Conservation (phyloP, 2,888 invertebrate species). For the Athetis lepigone region DNA sequence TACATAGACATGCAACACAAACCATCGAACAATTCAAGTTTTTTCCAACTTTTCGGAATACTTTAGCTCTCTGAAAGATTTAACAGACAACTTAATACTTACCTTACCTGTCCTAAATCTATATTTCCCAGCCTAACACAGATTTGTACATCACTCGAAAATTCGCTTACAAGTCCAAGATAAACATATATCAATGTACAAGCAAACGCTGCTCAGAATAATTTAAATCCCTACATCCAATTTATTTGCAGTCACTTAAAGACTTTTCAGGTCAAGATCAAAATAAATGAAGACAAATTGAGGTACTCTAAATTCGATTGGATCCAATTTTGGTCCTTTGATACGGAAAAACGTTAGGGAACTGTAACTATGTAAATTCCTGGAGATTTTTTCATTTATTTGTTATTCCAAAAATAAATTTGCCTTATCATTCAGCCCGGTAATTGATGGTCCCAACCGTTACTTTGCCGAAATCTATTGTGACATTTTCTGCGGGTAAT, state of each 20-base stretch:
- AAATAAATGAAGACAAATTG: slow-evolving; percentile 66
- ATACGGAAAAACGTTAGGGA: slow-evolving; percentile 50
- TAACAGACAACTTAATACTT: too few species aligned
- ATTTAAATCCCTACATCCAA: slow-evolving; percentile 59
- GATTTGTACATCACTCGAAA: background rate
- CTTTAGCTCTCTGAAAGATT: too few species aligned
- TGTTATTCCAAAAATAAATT: slow-evolving; percentile 37
- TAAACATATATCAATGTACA: slow-evolving; percentile 5
- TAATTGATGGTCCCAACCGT: slow-evolving; percentile 46
- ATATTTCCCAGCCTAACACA: too few species aligned
- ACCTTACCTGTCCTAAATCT: too few species aligned
- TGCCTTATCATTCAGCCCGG: slow-evolving; percentile 33
- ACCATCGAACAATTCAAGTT: too few species aligned
- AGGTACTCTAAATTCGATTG: slow-evolving; percentile 62
- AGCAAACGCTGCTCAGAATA: slow-evolving; percentile 38
- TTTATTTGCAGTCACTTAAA: slow-evolving; percentile 60
- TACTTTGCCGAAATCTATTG: slow-evolving; percentile 53
- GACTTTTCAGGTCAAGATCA: slow-evolving; percentile 61
- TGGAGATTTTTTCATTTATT: slow-evolving; percentile 26
- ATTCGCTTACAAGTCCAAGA: background rate
- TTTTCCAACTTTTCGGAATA: too few species aligned
- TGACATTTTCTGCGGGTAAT: slow-evolving; percentile 40
- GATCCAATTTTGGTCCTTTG: slow-evolving; percentile 58
- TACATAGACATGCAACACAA: too few species aligned
- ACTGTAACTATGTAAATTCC: slow-evolving; percentile 51